Evolutionary conservation across 2,113 vertebrate genomes (phyloP), one percentile per base, ranked within the genome.

Genomic region (Nannobrachium achirus): DNA sequence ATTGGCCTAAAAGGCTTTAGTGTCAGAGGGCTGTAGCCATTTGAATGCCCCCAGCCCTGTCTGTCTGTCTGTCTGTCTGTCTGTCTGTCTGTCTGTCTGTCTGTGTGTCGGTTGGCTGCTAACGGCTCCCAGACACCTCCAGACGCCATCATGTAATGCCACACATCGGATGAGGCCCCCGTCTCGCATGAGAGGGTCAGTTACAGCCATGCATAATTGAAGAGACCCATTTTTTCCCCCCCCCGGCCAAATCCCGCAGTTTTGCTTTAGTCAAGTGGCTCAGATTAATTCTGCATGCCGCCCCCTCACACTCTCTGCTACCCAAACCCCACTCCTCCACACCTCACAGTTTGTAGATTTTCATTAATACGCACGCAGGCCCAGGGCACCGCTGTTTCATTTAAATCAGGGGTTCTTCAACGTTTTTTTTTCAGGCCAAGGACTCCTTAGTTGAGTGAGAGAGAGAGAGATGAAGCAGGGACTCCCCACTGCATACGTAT

Each of bases 141-240:
- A 15, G 15, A 56, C 7, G 10, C 50, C 50, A 4, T 10, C 15
- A 1, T 10, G n/a, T 38, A 25, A 44, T 45, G 42, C 58, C 16
- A 18, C 6, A 11, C 9, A 25, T 48, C 16, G 15, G 42, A 20
- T 45, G 41, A 25, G 13, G n/a, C n/a, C n/a, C 18, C 25, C 40
- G 53, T 66, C 40, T 39, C 63, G 14, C 61, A 25, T 56, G 14
- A 61, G 57, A 63, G 56, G 73, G 25, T 18, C 50, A 39, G 42
- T 68, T 66, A 18, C 61, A 55, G 66, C 16, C 50, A 40, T 78
- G 77, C 50, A 73, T 78, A 72, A 79, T 78, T 80, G 63, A 75
- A 42, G 49, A 69, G 73, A 48, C n/a, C 10, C 15, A 7, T 66
- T 62, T 69, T 64, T 55, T n/a, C 10, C 52, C 19, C 14, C 48